Conservation (phyloP, 1,140 invertebrate species). For the Tachypleus tridentatus region DNA sequence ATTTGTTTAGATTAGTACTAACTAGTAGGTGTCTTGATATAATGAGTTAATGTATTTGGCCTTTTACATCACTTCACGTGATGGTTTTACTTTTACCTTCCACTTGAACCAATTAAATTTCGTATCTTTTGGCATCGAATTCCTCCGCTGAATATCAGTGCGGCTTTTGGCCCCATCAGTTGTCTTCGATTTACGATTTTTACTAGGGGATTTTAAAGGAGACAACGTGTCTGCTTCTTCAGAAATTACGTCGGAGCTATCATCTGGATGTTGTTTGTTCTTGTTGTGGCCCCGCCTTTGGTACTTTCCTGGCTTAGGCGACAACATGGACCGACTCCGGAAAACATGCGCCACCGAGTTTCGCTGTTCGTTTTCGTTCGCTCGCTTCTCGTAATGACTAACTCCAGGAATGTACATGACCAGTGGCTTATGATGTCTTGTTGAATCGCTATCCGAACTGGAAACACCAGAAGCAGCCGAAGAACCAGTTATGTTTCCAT, state of each 20-base stretch:
- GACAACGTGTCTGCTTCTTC: slow-evolving; percentile 16
- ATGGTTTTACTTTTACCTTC: slow-evolving; percentile 21
- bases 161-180: slow-evolving; percentile 12
- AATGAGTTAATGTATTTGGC: too few relatives aligned
- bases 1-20: too few relatives aligned
- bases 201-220: slow-evolving; percentile 14
- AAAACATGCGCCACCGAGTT: slow-evolving; percentile 10
- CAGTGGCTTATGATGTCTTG: slow-evolving; percentile 8
- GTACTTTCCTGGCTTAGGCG: slow-evolving; percentile 9
- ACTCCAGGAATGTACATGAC: slow-evolving; percentile 21
- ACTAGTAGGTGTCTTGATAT: too few relatives aligned
- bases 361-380: slow-evolving; percentile 13
- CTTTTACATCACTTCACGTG: slow-evolving; percentile 6
- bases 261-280: slow-evolving; percentile 2
- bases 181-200: slow-evolving; percentile 12
- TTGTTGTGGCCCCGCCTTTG: slow-evolving; percentile 7
- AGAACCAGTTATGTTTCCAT: not conserved
- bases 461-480: slow-evolving; percentile 12
- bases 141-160: slow-evolving; percentile 16
- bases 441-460: slow-evolving; percentile 20
- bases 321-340: slow-evolving; percentile 18
- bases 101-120: slow-evolving; percentile 22
- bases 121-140: slow-evolving; percentile 21
- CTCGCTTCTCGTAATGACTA: slow-evolving; percentile 11
- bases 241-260: slow-evolving; percentile 4